Conservation (phyloP, 2,888 invertebrate species). For the Lymantria dispar region DNA sequence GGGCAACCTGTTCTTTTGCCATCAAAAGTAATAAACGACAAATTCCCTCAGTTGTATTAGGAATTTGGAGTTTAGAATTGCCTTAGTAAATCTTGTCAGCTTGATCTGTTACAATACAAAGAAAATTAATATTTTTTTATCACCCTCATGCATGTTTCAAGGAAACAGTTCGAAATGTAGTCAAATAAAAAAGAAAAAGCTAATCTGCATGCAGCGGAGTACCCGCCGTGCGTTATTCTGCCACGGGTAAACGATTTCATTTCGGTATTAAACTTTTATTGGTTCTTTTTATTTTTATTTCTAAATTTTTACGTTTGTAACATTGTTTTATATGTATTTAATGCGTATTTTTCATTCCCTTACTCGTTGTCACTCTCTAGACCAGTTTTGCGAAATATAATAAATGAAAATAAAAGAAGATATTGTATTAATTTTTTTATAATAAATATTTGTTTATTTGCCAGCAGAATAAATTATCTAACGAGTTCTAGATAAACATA, state of each 20-base stretch:
- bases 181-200: constrained; percentile 21
- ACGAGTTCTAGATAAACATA: no score
- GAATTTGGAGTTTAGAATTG: no score
- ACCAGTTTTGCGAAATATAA: no score
- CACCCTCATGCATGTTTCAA: constrained; percentile 18
- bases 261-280: constrained; percentile 36
- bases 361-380: no score
- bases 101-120: constrained; percentile 1
- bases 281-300: constrained; percentile 34
- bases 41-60: no score
- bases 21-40: no score
- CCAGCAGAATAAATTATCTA: no score
- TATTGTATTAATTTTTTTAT: no score
- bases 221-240: constrained; percentile 44
- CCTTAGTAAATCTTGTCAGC: neutral
- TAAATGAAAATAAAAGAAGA: no score
- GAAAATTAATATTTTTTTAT: constrained; percentile 28
- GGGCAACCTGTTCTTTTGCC: no score
- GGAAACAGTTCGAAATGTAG: constrained; percentile 16
- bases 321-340: constrained; percentile 6
- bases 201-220: constrained; percentile 49
- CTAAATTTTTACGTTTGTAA: constrained; percentile 17
- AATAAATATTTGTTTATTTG: no score
- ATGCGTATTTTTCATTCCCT: neutral
- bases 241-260: constrained; percentile 56